Base-by-base conservation (phyloP, 2,888 invertebrate genomes). In the Neocrepidodera transversa region DNA sequence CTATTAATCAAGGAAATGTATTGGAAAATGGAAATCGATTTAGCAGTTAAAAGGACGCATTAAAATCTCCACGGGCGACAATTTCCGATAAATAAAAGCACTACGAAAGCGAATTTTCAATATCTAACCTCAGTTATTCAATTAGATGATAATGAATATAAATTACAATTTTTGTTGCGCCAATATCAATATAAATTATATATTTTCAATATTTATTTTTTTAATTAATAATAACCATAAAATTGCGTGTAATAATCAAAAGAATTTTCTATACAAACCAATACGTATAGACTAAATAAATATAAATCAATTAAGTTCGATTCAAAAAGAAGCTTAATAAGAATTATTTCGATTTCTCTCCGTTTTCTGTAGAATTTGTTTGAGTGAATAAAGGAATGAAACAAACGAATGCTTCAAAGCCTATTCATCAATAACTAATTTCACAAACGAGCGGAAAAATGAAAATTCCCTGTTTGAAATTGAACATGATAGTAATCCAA, bases 71-170 rank as follows among this genome's bases (percentile, higher is more conserved):
- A 54, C 60, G 58, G 60, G 60, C 58, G 60, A 60, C 60, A 60
- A 63, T 63, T 63, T 63, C 63, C 63, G 60, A 63, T 60, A 60
- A 63, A 60, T 59, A 59, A 62, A 62, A 56, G 56, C 59, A 23
- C 47, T 45, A 32, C 13, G 40, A 51, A 53, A 59, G 63, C 63
- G 65, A 65, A 64, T 66, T 67, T 69, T 66, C 69, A 61, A 68
- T 67, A 68, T 65, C 63, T 62, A 63, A 63, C 64, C 61, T 61
- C 60, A 58, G 60, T 60, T 61, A 54, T 52, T 59, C 72, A 74
- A 76, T 76, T 76, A 75, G 65, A 62, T 60, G 13, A 68, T 76
- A 76, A 76, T 76, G 75, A 76, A 74, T 74, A 76, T 75, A 76
- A 74, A 75, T 75, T 73, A 45, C 13, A 3, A 23, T 23, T 3